Conservation (phyloP, 2,113 vertebrate species). For the Crotalus helleri region DNA sequence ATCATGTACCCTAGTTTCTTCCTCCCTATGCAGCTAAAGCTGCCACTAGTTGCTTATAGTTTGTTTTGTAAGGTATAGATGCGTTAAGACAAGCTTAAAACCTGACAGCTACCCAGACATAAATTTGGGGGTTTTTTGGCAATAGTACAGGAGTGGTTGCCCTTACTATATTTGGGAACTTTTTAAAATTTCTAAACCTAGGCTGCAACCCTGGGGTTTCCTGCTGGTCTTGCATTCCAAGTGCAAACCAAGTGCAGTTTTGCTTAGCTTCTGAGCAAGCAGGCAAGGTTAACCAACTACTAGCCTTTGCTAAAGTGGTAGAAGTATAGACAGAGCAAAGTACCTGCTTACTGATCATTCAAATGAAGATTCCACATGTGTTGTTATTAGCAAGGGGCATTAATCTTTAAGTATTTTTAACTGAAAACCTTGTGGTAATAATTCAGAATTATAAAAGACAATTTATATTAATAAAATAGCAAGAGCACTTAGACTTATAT, state of each 20-base stretch:
- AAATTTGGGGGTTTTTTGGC: neutral
- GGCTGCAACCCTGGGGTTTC: neutral
- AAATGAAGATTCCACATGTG: neutral
- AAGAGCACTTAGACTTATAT: neutral
- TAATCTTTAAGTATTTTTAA: neutral
- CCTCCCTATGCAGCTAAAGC: neutral
- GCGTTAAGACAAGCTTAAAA: neutral
- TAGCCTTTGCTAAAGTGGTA: neutral
- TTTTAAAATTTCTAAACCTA: neutral
- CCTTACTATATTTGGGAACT: neutral
- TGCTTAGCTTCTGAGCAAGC: neutral
- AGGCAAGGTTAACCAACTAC: neutral
- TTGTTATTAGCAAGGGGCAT: neutral
- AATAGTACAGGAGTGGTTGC: neutral
- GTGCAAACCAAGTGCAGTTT: neutral
- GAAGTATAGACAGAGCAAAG: neutral
- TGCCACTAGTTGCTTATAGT: neutral
- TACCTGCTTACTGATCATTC: neutral
- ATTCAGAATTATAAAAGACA: neutral
- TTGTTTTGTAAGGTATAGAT: neutral
- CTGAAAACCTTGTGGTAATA: neutral
- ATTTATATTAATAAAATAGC: neutral
- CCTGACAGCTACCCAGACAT: neutral
- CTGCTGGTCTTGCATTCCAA: neutral
- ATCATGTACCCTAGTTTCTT: neutral